phyloP scores from a whole-genome alignment of 2,888 invertebrate species.

The Watsonalla binaria region DNA sequence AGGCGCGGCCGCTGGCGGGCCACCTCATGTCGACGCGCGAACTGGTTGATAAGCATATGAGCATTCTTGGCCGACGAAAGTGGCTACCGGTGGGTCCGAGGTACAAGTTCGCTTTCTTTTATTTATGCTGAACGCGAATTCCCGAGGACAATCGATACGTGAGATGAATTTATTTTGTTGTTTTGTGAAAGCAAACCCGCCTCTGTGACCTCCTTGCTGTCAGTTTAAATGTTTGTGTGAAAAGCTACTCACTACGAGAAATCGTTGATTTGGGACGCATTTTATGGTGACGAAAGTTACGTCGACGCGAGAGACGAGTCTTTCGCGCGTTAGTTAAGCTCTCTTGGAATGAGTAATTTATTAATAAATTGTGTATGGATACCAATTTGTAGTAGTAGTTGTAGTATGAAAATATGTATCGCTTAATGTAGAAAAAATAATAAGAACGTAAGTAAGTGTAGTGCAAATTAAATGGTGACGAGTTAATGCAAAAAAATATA shows the following conservation, averaged over 20 bases:
- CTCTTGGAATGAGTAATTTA: no score
- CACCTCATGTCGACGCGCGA: not conserved
- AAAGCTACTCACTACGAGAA: constrained; percentile 64
- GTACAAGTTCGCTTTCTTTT: constrained; percentile 75
- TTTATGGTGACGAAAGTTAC: constrained; percentile 50
- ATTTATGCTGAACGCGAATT: constrained; percentile 67
- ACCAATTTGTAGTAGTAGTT: no score
- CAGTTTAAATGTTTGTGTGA: constrained; percentile 66
- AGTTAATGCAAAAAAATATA: no score
- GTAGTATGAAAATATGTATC: no score
- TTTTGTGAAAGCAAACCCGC: constrained; percentile 77
- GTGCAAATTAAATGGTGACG: no score
- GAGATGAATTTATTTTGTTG: constrained; percentile 78
- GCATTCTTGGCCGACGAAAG: constrained; percentile 46
- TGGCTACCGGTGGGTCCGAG: constrained; percentile 51
- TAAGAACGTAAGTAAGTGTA: no score
- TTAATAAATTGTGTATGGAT: no score
- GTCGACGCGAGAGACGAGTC: constrained; percentile 4
- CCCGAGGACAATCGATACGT: constrained; percentile 77
- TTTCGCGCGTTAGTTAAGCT: not conserved
- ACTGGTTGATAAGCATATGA: not conserved
- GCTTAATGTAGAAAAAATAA: no score
- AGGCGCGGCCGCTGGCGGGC: not conserved
- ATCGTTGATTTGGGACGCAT: constrained; percentile 65
- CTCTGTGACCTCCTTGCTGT: constrained; percentile 70